Base-by-base conservation (phyloP, 1,140 invertebrate genomes). In the Colletes latitarsis region DNA sequence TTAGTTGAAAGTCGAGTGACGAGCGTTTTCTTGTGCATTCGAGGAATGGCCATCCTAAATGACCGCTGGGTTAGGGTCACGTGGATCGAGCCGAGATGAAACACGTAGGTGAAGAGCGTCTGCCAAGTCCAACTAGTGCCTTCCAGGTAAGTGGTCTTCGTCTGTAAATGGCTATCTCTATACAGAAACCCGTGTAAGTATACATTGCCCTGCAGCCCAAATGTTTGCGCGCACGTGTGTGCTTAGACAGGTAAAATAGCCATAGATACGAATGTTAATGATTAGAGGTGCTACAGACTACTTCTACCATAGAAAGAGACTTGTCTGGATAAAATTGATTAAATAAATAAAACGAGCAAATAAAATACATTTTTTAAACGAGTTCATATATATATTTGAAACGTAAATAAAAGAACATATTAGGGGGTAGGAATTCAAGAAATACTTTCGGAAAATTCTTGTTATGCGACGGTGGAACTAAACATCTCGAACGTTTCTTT, bases 21-120 rank as follows among this genome's bases (percentile, higher is more conserved):
- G 64, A 43, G n/a, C 1, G 43, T 67, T 67, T 21, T 21, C 43
- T 67, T 14, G 64, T 21, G 43, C 63, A 66, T 66, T 46, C 41
- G 46, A 79, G 68, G 63, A 82, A 79, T 66, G 77, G 77, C 77
- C 81, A 73, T 77, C 68, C 72, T 77, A 82, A 82, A 82, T 82
- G 77, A 80, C 64, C 81, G 14, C 57, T 79, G 55, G 71, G 81
- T 72, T 69, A 72, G 77, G 81, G 70, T 82, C 77, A 77, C 79
- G 77, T 77, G 79, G 79, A 77, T 80, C 71, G 58, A 52, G 41
- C 43, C 14, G 70, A 55, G 81, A 80, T 80, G 64, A 77, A 80
- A 79, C 55, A 58, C 77, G 39, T 62, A 68, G 81, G 55, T 82
- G 57, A 69, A 49, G 69, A 68, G 81, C 76, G 71, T 80, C 64